A percentile compares a stretch with the other conserved stretches of the same genome.
phyloP scores from a whole-genome alignment of 1,140 invertebrate genomes.

The Ridgeia piscesae region DNA sequence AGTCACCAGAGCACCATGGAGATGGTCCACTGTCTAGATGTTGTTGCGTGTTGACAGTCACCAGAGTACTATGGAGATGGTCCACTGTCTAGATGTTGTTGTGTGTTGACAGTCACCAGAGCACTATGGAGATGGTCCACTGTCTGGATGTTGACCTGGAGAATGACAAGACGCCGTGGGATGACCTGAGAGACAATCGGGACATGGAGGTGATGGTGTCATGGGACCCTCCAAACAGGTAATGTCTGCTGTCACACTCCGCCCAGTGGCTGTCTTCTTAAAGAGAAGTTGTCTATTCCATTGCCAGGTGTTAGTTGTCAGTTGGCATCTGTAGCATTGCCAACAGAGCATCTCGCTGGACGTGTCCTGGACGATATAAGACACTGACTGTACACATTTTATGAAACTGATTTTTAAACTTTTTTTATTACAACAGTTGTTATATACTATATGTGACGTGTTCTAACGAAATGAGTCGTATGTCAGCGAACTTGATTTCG shows the following conservation, averaged over 20 bases:
- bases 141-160: slow-evolving; percentile 65
- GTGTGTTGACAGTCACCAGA: slow-evolving; percentile 42
- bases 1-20: neutral
- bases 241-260: neutral
- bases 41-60: neutral
- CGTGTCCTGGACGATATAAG: no score
- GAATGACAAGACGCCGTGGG: slow-evolving; percentile 61
- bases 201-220: slow-evolving; percentile 59
- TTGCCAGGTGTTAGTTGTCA: no score
- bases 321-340: no score
- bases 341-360: no score
- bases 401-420: no score
- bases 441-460: no score
- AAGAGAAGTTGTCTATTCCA: no score
- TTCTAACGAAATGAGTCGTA: no score
- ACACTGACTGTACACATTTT: no score
- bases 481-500: no score
- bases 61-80: neutral
- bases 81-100: neutral
- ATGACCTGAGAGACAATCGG: slow-evolving; percentile 64
- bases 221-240: slow-evolving; percentile 53
- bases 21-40: neutral
- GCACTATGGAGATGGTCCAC: slow-evolving; percentile 49
- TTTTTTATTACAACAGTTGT: no score
- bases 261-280: no score